Evolutionary conservation across 2,797 vertebrate genomes (phyloP).

Genomic region (Gallinago stenura): DNA sequence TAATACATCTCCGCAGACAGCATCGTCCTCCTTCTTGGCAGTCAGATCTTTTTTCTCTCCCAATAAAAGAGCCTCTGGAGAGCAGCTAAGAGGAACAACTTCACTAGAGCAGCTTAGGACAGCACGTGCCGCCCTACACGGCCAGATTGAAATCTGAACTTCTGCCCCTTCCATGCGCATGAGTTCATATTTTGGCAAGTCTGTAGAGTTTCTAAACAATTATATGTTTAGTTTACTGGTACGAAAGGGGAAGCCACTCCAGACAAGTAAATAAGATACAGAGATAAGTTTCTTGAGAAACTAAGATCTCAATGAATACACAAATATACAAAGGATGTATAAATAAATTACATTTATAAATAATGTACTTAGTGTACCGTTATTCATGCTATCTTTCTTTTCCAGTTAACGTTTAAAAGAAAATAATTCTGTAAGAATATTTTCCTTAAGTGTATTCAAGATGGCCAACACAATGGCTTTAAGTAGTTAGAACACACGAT

Average conservation of each 20-base stretch:
- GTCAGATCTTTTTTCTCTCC: constrained; percentile 55
- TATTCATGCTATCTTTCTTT: constrained; percentile 26
- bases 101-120: constrained; percentile 37
- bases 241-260: constrained; percentile 44
- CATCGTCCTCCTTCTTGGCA: constrained; percentile 46
- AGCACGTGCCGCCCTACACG: constrained; percentile 40
- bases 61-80: constrained; percentile 62
- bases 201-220: constrained; percentile 55
- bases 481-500: neutral
- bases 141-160: constrained; percentile 64
- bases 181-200: constrained; percentile 69
- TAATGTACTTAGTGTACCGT: neutral
- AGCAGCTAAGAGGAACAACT: constrained; percentile 49
- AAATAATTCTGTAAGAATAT: neutral
- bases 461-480: neutral
- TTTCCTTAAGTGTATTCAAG: neutral
- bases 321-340: constrained; percentile 60
- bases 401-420: neutral
- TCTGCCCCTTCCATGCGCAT: constrained; percentile 29
- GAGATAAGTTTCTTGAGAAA: constrained; percentile 58
- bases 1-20: neutral
- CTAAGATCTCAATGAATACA: constrained; percentile 34
- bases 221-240: constrained; percentile 57
- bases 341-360: constrained; percentile 64
- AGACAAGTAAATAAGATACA: constrained; percentile 40